A percentile compares a stretch with the other conserved stretches of the same genome.
Conservation (phyloP, 2,888 invertebrate species). For the Idaea straminata region DNA sequence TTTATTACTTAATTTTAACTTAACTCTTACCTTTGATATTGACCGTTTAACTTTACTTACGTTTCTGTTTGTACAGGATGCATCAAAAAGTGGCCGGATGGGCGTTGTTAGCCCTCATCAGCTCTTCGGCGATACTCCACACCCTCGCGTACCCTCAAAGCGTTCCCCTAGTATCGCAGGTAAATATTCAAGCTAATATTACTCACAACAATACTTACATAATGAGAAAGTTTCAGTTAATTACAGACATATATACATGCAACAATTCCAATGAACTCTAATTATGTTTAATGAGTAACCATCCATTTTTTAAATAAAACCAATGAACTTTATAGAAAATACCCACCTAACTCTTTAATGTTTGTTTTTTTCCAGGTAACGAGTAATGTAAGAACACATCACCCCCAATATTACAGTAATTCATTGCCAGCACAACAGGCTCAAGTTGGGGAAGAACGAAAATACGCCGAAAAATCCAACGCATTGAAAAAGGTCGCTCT, state of each 20-base stretch:
- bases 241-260: not conserved
- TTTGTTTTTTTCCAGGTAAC: conserved; percentile 57
- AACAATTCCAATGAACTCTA: not conserved
- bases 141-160: conserved; percentile 84
- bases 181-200: conserved; percentile 25
- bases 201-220: conserved; percentile 7
- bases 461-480: conserved; percentile 94
- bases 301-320: not conserved
- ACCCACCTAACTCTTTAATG: not conserved
- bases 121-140: conserved; percentile 83
- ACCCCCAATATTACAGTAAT: conserved; percentile 73
- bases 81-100: conserved; percentile 84
- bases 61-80: conserved; percentile 70
- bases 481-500: conserved; percentile 92
- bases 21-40: conserved; percentile 18
- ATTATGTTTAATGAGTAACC: not conserved
- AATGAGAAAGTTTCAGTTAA: conserved; percentile 2
- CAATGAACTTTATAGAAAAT: not conserved
- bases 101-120: conserved; percentile 85
- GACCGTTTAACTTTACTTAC: conserved; percentile 33
- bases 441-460: conserved; percentile 82
- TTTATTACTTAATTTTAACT: conserved; percentile 27
- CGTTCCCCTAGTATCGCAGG: conserved; percentile 71
- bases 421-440: conserved; percentile 58
- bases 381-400: conserved; percentile 71